These are phyloP conservation scores for Sebastiscus tertius DNA, from an alignment of 2,797 vertebrate genomes.

Conservation along the genomic window DNA sequence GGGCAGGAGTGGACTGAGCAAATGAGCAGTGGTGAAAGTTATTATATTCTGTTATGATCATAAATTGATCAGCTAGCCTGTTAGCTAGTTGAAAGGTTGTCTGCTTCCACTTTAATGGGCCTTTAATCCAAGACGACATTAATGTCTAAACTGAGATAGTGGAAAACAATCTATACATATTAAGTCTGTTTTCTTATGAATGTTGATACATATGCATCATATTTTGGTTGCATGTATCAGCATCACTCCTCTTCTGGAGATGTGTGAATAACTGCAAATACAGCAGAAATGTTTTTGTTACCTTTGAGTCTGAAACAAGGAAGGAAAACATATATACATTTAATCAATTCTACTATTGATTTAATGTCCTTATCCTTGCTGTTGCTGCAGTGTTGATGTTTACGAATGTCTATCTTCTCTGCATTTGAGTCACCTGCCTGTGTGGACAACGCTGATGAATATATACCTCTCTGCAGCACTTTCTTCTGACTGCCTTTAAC, in stretches of 20 bases:
- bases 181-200: background rate
- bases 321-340: background rate
- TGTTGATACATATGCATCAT: background rate
- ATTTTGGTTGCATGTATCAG: background rate
- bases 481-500: background rate
- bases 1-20: too few relatives aligned
- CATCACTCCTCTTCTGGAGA: background rate
- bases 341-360: background rate
- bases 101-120: too few relatives aligned
- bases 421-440: background rate
- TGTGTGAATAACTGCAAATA: background rate
- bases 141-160: background rate
- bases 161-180: background rate
- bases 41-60: too few relatives aligned
- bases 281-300: background rate
- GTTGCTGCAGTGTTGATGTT: background rate
- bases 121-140: background rate
- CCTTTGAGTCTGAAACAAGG: background rate
- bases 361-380: too few relatives aligned
- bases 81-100: background rate
- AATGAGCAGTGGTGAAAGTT: too few relatives aligned
- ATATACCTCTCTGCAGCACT: background rate
- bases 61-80: too few relatives aligned
- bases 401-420: background rate
- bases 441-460: background rate